Percentiles rank a stretch among this genome's conserved stretches.
phyloP scores from a whole-genome alignment of 2,888 invertebrate species.

The Lasioglossum zephyrum region DNA sequence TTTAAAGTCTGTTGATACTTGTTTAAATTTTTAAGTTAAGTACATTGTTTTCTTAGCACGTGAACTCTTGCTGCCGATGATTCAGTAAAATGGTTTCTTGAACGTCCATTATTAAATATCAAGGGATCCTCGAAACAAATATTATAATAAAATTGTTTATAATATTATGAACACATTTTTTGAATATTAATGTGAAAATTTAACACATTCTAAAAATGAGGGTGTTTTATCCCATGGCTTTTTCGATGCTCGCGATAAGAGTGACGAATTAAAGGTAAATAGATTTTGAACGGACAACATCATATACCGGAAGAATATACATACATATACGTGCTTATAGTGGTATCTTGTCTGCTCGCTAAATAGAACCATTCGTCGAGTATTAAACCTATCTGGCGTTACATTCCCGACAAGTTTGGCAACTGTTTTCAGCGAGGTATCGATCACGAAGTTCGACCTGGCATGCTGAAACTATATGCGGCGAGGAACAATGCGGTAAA shows the following conservation, averaged over 20 bases:
- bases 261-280: background rate
- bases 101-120: too few species aligned
- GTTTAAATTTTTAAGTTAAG: too few species aligned
- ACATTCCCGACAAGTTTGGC: constrained; percentile 60
- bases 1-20: background rate
- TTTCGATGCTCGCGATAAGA: background rate
- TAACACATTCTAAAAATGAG: too few species aligned
- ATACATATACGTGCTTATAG: background rate
- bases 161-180: too few species aligned
- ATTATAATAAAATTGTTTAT: too few species aligned
- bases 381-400: constrained; percentile 57
- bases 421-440: constrained; percentile 65
- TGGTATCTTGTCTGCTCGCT: constrained; percentile 33
- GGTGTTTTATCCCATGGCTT: background rate
- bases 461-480: constrained; percentile 48
- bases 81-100: too few species aligned
- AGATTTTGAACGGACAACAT: background rate
- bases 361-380: constrained; percentile 55
- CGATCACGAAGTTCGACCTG: constrained; percentile 65
- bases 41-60: too few species aligned
- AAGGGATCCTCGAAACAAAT: too few species aligned
- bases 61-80: too few species aligned
- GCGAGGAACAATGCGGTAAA: constrained; percentile 57
- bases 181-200: too few species aligned
- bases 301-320: constrained; percentile 1